These are phyloP conservation scores for Xiphias gladius DNA, from an alignment of 2,113 vertebrate genomes.

Conservation along the genomic window DNA sequence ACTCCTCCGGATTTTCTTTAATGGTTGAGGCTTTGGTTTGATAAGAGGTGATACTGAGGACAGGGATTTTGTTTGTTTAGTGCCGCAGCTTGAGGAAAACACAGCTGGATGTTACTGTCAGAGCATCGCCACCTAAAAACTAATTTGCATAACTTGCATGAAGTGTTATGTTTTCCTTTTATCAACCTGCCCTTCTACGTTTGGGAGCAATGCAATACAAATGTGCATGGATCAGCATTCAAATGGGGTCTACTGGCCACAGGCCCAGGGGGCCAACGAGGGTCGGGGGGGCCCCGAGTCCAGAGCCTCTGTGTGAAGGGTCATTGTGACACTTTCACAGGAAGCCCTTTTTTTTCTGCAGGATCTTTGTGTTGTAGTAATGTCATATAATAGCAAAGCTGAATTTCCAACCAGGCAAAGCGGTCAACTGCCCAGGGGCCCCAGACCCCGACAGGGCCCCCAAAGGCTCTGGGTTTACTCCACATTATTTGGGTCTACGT, in stretches of 20 bases:
- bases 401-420: too few species aligned
- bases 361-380: too few species aligned
- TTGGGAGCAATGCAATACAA: not conserved
- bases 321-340: too few species aligned
- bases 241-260: constrained; percentile 2
- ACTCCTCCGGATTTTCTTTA: constrained; percentile 8
- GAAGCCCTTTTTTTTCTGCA: too few species aligned
- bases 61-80: not conserved
- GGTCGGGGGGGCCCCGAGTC: too few species aligned
- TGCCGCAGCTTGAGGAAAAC: not conserved
- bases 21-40: constrained; percentile 32
- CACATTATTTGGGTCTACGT: too few species aligned
- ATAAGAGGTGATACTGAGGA: constrained; percentile 13
- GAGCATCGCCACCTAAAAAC: not conserved
- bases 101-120: not conserved
- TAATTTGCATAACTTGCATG: too few species aligned
- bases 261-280: not conserved
- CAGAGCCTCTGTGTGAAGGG: too few species aligned
- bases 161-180: not conserved
- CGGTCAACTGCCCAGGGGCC: too few species aligned
- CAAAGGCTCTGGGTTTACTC: too few species aligned
- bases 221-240: not conserved
- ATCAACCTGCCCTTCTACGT: not conserved
- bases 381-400: too few species aligned
- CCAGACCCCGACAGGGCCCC: too few species aligned